These are phyloP conservation scores for Gracilinanus agilis DNA, from an alignment of 2,113 vertebrate species.

Conservation along the genomic window DNA sequence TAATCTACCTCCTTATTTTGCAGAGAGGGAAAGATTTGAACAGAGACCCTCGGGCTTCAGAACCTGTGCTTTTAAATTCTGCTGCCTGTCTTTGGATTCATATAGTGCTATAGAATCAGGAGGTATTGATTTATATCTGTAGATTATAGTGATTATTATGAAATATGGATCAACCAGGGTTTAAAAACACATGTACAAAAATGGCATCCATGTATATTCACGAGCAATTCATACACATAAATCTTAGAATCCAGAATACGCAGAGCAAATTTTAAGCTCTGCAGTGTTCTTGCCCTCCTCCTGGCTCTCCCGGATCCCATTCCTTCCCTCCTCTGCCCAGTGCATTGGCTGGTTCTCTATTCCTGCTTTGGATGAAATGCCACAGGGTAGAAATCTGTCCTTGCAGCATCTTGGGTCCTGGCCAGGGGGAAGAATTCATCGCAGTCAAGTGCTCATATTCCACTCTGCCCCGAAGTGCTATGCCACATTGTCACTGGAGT, in stretches of 20 bases:
- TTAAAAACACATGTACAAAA: neutral
- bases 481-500: neutral
- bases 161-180: neutral
- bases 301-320: neutral
- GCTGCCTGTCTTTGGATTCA: neutral
- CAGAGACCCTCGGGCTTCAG: neutral
- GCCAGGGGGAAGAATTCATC: neutral
- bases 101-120: neutral
- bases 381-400: constrained; percentile 19
- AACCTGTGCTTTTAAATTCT: neutral
- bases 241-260: neutral
- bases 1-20: no score
- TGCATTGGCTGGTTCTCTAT: neutral
- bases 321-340: neutral
- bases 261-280: neutral
- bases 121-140: neutral
- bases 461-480: neutral
- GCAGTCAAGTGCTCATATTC: neutral
- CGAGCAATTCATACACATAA: neutral
- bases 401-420: neutral
- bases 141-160: neutral
- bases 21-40: neutral
- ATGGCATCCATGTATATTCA: neutral
- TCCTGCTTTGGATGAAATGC: neutral
- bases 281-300: neutral